Base-by-base conservation (phyloP, 2,113 vertebrate genomes). In the Corythoichthys haematopterus region DNA sequence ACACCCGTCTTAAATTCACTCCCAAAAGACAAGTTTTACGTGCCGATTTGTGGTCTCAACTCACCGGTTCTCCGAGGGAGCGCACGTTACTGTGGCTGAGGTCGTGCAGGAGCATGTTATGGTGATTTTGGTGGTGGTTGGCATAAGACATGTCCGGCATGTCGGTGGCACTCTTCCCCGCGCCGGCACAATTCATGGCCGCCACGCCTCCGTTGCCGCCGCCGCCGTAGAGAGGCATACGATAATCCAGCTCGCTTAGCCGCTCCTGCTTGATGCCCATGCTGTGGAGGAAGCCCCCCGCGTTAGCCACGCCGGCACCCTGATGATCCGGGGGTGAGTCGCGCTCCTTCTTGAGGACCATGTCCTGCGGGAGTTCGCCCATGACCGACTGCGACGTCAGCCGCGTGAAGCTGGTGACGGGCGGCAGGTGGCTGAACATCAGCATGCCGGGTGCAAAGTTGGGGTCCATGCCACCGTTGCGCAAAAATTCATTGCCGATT, bases 371-470 rank as follows among this genome's bases (percentile, higher is more conserved):
- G 74, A 91, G 79, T 53, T 94, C 94, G 40, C 90, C 91, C 92
- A 93, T 89, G 70, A 94, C 89, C 14, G 94, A 86, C 86, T 91
- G 93, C 51, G 94, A 94, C 70, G 96, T 90, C 78, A 95, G 92
- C 72, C 94, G 92, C n/a, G 95, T 93, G 83, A 98, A 97, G 91
- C 95, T 97, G 93, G 95, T 94, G 88, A 98, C 95, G 35, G 96
- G 96, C 52, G 96, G 96, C 74, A 98, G 93, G 91, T 97, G 96
- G 89, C 95, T 97, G 90, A 98, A 97, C 95, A 98, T 95, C 72
- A 96, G 93, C 96, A 96, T 95, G 85, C 94, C 87, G 76, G 92
- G 93, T 75, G 95, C 89, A 63, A 95, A 97, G 77, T 92, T 90
- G 82, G 95, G 94, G 89, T 98, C 96, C 96, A 98, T 98, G 82